Conservation (phyloP, 2,113 vertebrate species). For the Takifugu flavidus region DNA sequence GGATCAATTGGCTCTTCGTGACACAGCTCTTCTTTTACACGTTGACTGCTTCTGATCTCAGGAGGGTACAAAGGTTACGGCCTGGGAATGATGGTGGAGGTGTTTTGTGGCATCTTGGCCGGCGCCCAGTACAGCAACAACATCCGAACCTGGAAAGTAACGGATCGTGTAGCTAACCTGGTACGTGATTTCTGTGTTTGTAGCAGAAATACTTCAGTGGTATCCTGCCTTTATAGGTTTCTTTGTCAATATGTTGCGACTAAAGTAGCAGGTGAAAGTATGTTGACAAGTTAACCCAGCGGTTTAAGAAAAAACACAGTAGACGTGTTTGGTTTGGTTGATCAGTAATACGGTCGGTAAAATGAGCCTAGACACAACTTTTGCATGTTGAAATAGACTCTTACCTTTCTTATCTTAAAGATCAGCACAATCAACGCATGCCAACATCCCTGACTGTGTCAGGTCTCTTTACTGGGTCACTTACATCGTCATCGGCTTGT, state of each 20-base stretch:
- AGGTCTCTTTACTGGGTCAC: not conserved
- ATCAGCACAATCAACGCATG: constrained; percentile 3
- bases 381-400: not conserved
- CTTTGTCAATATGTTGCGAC: no score
- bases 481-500: not conserved
- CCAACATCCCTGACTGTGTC: not conserved
- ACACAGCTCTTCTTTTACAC: not conserved
- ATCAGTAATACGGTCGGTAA: not conserved
- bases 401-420: constrained; percentile 4
- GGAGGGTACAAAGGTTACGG: constrained; percentile 79
- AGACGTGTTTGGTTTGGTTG: not conserved
- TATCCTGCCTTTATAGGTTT: no score
- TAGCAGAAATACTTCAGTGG: not conserved
- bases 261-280: no score
- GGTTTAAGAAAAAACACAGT: no score
- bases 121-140: constrained; percentile 71
- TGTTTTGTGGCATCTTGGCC: constrained; percentile 76
- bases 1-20: no score
- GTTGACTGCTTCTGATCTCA: constrained; percentile 29
- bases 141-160: constrained; percentile 75
- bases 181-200: constrained; percentile 36
- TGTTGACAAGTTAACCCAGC: no score
- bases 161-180: constrained; percentile 69
- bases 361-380: not conserved
- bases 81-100: constrained; percentile 77